Percentiles rank a stretch among this genome's conserved stretches.
These are phyloP conservation scores for Hydrozoanthus gracilis DNA, from an alignment of 92 coral and sea anemone genomes.

Conservation along the genomic window DNA sequence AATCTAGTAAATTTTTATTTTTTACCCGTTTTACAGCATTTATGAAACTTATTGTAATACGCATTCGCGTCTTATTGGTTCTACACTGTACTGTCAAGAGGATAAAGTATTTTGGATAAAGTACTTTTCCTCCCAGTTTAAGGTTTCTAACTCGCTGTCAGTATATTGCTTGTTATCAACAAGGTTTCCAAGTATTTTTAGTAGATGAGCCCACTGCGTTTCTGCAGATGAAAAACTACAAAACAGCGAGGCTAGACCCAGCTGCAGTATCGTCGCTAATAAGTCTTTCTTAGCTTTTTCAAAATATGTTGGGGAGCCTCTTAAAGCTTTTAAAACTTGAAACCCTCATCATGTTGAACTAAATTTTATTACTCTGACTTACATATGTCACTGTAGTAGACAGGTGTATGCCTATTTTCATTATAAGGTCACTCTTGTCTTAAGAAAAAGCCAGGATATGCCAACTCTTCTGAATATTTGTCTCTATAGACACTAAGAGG, in stretches of 20 bases:
- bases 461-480: constrained; percentile 62
- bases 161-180: too few species aligned
- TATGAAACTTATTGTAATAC: too few species aligned
- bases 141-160: too few species aligned
- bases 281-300: too few species aligned
- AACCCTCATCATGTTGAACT: constrained; percentile 62
- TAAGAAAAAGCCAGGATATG: constrained; percentile 69
- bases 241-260: constrained; percentile 61
- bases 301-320: constrained; percentile 52
- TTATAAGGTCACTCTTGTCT: constrained; percentile 59
- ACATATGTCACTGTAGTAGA: constrained; percentile 17
- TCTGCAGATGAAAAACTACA: constrained; percentile 18
- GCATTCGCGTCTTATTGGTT: too few species aligned
- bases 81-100: too few species aligned
- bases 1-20: too few species aligned
- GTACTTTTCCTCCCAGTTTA: too few species aligned
- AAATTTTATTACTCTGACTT: constrained; percentile 38
- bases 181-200: too few species aligned
- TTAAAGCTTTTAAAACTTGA: constrained; percentile 56
- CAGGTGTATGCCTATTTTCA: constrained; percentile 49
- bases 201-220: constrained; percentile 64
- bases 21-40: too few species aligned
- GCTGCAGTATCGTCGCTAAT: too few species aligned
- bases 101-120: too few species aligned
- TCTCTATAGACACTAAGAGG: constrained; percentile 62